Base-by-base conservation (phyloP, 1,140 invertebrate genomes). In the Drosophila gunungcola region DNA sequence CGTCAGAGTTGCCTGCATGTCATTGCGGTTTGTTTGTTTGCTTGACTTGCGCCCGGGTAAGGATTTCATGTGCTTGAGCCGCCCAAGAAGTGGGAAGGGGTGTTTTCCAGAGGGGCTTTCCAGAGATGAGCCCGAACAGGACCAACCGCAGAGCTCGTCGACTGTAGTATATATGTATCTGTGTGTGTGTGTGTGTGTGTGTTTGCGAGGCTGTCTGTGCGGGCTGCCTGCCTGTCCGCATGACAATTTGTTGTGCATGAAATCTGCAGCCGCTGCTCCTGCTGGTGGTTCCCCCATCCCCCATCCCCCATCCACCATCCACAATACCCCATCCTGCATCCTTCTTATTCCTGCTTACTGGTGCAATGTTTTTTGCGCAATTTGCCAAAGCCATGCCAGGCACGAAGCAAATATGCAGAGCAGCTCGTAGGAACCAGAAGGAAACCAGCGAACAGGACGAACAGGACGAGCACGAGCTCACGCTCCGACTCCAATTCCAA, bases 11-110 rank as follows among this genome's bases (percentile, higher is more conserved):
- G 79, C 70, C 83, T 88, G 83, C 83, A 88, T 88, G 83, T 88
- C 83, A 88, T 88, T 88, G 83, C 84, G 83, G 83, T 88, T 88
- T 88, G 84, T 88, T 88, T 88, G 83, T 88, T 88, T 88, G 84
- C 83, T 89, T 88, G 83, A 88, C 83, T 88, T 89, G 83, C 83
- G 82, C 84, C 73, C 58, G 76, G 84, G 84, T 89, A 88, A 88
- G 84, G 84, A 88, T 88, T 88, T 89, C 84, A 88, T 88, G 79
- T 88, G 84, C 80, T 88, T 89, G 85, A 88, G 80, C 70, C 25
- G 32, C 39, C 49, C 48, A 12, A 45, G 54, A 25, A 10, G n/a
- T 9, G 45, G 53, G 32, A 48, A 53, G 4, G 32, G 34, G 38
- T 29, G 52, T 7, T 63, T 21, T 34, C 45, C 25, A 25, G 32